Evolutionary conservation across 2,888 invertebrate species (phyloP).

Genomic region (Drosophila cognata): DNA sequence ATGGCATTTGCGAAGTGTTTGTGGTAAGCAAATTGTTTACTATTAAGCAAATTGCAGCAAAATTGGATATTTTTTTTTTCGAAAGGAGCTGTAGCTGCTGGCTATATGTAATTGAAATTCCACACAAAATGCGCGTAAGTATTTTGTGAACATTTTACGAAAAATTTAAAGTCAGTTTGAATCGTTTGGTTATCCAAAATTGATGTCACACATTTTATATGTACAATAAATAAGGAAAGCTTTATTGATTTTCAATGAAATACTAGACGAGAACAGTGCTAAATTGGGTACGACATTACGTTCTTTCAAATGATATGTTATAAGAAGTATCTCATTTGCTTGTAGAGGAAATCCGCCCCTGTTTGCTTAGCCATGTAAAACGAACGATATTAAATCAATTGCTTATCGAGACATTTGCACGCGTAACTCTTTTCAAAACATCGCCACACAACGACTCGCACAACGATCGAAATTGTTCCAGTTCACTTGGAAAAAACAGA

Average conservation of each 20-base stretch:
- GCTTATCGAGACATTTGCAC: conserved; percentile 40
- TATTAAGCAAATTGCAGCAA: conserved; percentile 56
- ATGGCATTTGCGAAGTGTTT: conserved; percentile 64
- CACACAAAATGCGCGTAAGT: background rate
- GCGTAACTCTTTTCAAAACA: conserved; percentile 41
- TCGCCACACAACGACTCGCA: conserved; percentile 39
- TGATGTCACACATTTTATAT: background rate
- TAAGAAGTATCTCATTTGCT: conserved; percentile 5
- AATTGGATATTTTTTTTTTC: conserved; percentile 25
- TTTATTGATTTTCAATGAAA: background rate
- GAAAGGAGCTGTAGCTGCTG: conserved; percentile 34
- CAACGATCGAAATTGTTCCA: conserved; percentile 64
- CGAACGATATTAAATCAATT: conserved; percentile 51
- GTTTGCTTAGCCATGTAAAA: conserved; percentile 48
- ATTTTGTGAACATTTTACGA: background rate
- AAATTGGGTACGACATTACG: conserved; percentile 10
- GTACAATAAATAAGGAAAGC: background rate
- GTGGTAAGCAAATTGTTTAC: conserved; percentile 56
- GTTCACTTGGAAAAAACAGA: conserved; percentile 59
- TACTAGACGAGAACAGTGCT: background rate
- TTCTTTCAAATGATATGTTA: conserved; percentile 10
- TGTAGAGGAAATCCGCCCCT: conserved; percentile 48
- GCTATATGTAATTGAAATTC: conserved; percentile 18
- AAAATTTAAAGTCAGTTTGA: conserved; percentile 2
- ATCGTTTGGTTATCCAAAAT: background rate